Conservation (phyloP, 2,888 invertebrate genomes). For the Dioctria rufipes region DNA sequence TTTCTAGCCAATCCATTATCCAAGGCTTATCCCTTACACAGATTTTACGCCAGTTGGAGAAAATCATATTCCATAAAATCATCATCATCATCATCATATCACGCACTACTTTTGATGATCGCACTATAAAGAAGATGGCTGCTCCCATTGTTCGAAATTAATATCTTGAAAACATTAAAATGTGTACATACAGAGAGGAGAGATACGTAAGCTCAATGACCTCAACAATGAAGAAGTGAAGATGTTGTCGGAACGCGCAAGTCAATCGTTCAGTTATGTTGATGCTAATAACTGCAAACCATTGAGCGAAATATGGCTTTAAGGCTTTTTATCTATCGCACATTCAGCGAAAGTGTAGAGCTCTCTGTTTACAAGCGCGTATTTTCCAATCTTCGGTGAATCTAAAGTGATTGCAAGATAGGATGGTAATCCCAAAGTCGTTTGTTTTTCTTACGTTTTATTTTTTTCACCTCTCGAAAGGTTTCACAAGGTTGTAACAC, state of each 20-base stretch:
- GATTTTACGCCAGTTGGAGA: conserved; percentile 28
- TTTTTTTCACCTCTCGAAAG: background rate
- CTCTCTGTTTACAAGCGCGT: background rate
- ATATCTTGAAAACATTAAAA: conserved; percentile 25
- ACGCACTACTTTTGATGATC: conserved; percentile 32
- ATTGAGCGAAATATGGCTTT: background rate
- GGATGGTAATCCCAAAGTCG: background rate
- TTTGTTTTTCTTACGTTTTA: background rate
- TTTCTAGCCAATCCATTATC: too few species aligned
- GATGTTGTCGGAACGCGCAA: conserved; percentile 19
- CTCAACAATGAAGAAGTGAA: conserved; percentile 26
- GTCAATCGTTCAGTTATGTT: conserved; percentile 25
- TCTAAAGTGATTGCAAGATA: background rate
- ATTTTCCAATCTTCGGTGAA: background rate
- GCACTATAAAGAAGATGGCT: background rate
- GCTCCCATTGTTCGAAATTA: conserved; percentile 41
- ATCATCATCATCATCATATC: conserved; percentile 26
- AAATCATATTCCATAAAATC: conserved; percentile 17
- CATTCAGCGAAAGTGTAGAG: conserved; percentile 37
- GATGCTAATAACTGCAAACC: conserved; percentile 26
- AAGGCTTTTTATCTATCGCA: background rate
- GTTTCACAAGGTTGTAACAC: background rate
- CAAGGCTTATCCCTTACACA: too few species aligned
- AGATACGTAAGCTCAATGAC: conserved; percentile 22
- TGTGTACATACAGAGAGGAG: background rate